Percentiles rank a stretch among this genome's conserved stretches.
Evolutionary conservation across 1,140 invertebrate species (phyloP).

Genomic region (Muscidifurax raptorellus): DNA sequence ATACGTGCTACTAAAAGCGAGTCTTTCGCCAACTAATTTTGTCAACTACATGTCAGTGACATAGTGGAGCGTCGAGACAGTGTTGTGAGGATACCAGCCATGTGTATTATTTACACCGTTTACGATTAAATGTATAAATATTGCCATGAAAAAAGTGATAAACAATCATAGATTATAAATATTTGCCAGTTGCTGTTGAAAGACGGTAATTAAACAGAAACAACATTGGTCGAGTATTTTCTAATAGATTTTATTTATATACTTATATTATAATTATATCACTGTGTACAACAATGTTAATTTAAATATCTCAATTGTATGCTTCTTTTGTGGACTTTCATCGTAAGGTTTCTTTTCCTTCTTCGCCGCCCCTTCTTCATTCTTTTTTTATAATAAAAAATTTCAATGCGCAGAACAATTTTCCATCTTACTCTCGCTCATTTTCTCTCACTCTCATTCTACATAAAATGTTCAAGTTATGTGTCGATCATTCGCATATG

Average conservation of each 20-base stretch:
- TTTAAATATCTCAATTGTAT: conserved; percentile 76
- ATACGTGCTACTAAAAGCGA: conserved; percentile 42
- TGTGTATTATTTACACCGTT: conserved; percentile 34
- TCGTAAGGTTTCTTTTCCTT: conserved; percentile 59
- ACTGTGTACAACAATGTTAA: conserved; percentile 77
- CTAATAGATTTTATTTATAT: conserved; percentile 78
- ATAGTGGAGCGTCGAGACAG: conserved; percentile 25
- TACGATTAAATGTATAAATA: background rate
- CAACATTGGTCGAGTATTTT: conserved; percentile 68
- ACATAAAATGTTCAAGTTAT: conserved; percentile 68
- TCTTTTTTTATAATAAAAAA: conserved; percentile 69
- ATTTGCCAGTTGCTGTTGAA: background rate
- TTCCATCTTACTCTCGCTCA: conserved; percentile 27
- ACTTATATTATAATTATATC: conserved; percentile 77
- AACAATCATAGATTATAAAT: background rate
- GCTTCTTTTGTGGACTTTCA: conserved; percentile 68
- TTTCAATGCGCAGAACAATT: conserved; percentile 71
- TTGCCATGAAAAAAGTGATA: conserved; percentile 2
- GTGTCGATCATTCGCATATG: conserved; percentile 70
- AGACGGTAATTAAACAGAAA: conserved; percentile 56
- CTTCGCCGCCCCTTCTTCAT: conserved; percentile 55
- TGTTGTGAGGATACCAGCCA: conserved; percentile 64
- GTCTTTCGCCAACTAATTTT: background rate
- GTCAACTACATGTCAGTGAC: background rate
- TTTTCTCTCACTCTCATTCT: conserved; percentile 55